Conservation (phyloP, 2,888 invertebrate genomes). For the Dasysyrphus albostriatus region DNA sequence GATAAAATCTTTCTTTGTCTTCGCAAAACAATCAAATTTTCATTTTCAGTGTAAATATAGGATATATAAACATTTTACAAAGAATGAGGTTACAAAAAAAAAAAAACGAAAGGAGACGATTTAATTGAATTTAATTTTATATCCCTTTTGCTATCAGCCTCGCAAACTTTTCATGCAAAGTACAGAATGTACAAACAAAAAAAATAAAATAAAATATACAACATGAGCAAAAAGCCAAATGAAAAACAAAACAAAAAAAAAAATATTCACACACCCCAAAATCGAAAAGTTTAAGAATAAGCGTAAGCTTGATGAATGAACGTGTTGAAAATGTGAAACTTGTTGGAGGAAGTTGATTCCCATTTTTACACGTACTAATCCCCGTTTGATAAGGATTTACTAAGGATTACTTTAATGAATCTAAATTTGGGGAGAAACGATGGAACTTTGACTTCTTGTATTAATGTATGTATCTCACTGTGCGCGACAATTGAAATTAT, state of each 20-base stretch:
- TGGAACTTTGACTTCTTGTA: slow-evolving; percentile 49
- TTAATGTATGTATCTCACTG: slow-evolving; percentile 36
- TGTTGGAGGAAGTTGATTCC: slow-evolving; percentile 40
- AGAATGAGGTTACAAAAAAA: neutral
- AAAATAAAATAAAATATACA: slow-evolving; percentile 20
- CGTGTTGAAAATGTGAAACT: slow-evolving; percentile 27
- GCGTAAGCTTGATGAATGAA: slow-evolving; percentile 22
- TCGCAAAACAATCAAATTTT: neutral
- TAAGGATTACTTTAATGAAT: slow-evolving; percentile 64
- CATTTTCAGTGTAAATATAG: neutral
- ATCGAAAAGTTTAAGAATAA: slow-evolving; percentile 13
- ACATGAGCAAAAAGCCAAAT: slow-evolving; percentile 1
- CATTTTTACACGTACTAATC: slow-evolving; percentile 56
- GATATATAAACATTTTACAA: neutral
- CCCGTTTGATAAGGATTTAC: slow-evolving; percentile 69
- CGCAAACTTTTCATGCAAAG: slow-evolving; percentile 51
- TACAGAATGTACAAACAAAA: neutral
- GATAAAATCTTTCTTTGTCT: no score
- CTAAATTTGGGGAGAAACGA: slow-evolving; percentile 26
- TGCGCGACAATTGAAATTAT: slow-evolving; percentile 27
- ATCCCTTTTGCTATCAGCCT: slow-evolving; percentile 60
- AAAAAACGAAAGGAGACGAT: slow-evolving; percentile 51
- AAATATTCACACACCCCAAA: neutral
- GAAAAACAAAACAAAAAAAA: neutral
- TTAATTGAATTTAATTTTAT: slow-evolving; percentile 71